Base-by-base conservation (phyloP, 1,140 invertebrate species). In the Drosophila leontia region DNA sequence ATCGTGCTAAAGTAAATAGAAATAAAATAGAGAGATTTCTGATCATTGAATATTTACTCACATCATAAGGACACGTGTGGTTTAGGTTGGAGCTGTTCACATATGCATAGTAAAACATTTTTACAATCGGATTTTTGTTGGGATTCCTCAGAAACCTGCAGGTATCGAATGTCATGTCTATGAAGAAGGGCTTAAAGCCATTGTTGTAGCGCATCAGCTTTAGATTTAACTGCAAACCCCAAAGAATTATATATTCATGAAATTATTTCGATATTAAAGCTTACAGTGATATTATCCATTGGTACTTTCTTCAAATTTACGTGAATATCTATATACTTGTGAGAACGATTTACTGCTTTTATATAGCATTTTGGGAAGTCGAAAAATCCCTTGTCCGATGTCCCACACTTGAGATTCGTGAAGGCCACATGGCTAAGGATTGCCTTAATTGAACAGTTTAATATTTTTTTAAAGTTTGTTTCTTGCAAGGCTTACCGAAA, bases 301-400 rank as follows among this genome's bases (percentile, higher is more conserved):
- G 62, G 59, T 7, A 13, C 5, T 8, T 50, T 7, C 26, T 44
- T 45, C 3, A 81, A 3, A 35, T 44, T 68, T 1, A 11, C 32
- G 35, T 70, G 23, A 0, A 79, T 2, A 17, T 48, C 60, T 0
- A 86, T 50, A 15, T 79, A 86, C 15, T 87, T 86, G 26, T 82
- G 76, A 0, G 79, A 72, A 12, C 83, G 83, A 57, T 87, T 87
- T 3, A 86, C 67, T 0, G 79, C 80, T 47, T 82, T 87, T 1
- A 87, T 80, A 6, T 65, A 11, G 11, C 83, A 87, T 13, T 62
- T 35, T 11, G 58, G 1, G 7, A 80, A 70, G 0, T 45, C 19
- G 0, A 39, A 37, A 9, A 53, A 57, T 1, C 9, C 47, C 1
- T 17, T 29, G 19, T 76, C 59, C 4, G 3, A 2, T 13, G 17